Percentiles rank a stretch among this genome's conserved stretches.
These are phyloP conservation scores for Ptychodera flava DNA, from an alignment of 35 echinoderm and acorn worm species.

Conservation along the genomic window DNA sequence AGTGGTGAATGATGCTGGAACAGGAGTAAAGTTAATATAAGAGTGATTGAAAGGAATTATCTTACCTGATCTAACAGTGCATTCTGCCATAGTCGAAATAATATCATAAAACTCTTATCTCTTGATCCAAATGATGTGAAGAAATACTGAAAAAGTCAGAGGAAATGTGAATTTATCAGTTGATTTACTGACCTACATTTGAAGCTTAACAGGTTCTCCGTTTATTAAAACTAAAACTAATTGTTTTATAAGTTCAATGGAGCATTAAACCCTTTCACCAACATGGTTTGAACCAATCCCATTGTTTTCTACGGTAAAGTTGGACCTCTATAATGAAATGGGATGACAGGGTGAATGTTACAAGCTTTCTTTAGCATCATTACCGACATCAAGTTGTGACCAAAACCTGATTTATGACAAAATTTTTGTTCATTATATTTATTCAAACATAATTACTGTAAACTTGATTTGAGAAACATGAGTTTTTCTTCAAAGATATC, in stretches of 20 bases:
- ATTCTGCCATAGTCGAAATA: slow-evolving; percentile 98
- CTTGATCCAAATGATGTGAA: slow-evolving; percentile 97
- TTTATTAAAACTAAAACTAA: not conserved
- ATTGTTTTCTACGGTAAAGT: too few species aligned
- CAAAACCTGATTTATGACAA: not conserved
- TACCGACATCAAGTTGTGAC: not conserved
- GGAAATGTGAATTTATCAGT: not conserved
- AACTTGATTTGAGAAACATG: too few species aligned
- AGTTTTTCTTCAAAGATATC: too few species aligned
- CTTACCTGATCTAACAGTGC: slow-evolving; percentile 76
- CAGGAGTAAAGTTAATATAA: too few species aligned
- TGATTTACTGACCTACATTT: not conserved
- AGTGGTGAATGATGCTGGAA: too few species aligned
- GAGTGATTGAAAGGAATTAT: too few species aligned
- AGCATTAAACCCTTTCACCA: not conserved
- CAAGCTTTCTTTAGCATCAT: not conserved
- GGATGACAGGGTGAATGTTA: not conserved
- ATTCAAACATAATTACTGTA: slow-evolving; percentile 2
- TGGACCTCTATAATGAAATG: not conserved
- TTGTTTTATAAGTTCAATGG: not conserved
- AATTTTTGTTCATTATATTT: not conserved
- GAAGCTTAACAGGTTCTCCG: not conserved
- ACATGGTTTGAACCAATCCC: too few species aligned
- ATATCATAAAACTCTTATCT: slow-evolving; percentile 74
- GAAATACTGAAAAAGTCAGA: slow-evolving; percentile 71